Base-by-base conservation (phyloP, 2,113 vertebrate genomes). In the Melanocharis versteri region DNA sequence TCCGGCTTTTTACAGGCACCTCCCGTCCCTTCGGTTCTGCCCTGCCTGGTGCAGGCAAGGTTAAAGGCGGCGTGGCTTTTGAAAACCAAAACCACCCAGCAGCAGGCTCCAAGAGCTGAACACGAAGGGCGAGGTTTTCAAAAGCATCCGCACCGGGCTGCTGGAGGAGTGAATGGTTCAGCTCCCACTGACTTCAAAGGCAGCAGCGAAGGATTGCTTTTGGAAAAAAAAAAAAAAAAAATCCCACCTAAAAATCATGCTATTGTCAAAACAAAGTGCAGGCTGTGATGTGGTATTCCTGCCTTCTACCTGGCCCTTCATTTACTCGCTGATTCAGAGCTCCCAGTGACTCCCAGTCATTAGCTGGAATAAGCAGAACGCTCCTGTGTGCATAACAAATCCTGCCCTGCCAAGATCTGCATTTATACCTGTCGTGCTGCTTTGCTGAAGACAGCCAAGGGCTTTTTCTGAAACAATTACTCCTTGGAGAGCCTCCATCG, bases 261-360 rank as follows among this genome's bases (percentile, higher is more conserved):
- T 95, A 89, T 97, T 96, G 95, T 92, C 95, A 95, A 94, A 97
- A 97, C 93, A 95, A 88, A 94, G 60, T 28, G 54, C 80, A 51
- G 79, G 80, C 93, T 97, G 83, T 94, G 96, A 95, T 94, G 94
- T 96, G 86, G 83, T 85, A 83, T 85, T 26, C 45, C 83, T 90
- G 88, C 83, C 91, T 95, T 71, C 65, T 83, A 80, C 83, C 58
- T 81, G 95, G 85, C 51, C 90, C 66, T 57, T 77, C 86, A 86
- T 77, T 92, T 90, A 93, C 33, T n/a, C 2, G 33, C 94, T 97
- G 90, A 96, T 93, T 97, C 96, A 97, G 68, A 88, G 79, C 71
- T 72, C 58, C 11, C 76, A 87, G 92, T 53, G 80, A 88, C 79
- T 92, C 95, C 83, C 71, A 70, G 88, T 90, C 86, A 70, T 90